phyloP scores from a whole-genome alignment of 64 coral and sea anemone species.

The Montipora capricornis region DNA sequence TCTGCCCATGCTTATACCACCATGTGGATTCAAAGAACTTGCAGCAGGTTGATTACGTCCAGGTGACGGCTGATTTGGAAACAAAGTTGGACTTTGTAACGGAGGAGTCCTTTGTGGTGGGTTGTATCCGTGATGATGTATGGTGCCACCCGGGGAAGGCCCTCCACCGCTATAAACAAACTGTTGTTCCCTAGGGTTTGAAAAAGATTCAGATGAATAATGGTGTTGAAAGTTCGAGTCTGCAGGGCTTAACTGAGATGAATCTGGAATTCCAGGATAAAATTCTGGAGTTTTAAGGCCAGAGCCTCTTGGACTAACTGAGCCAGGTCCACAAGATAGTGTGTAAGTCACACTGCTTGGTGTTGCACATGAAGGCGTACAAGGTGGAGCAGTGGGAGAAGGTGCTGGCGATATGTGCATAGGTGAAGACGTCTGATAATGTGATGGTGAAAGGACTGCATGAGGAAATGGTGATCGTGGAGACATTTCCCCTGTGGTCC shows the following conservation, averaged over 20 bases:
- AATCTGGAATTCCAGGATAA: slow-evolving; percentile 73
- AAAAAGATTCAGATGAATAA: slow-evolving; percentile 28
- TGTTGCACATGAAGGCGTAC: slow-evolving; percentile 89
- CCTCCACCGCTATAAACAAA: slow-evolving; percentile 58
- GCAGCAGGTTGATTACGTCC: slow-evolving; percentile 66
- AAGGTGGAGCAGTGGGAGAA: slow-evolving; percentile 78
- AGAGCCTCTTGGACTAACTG: slow-evolving; percentile 32
- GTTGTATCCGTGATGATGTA: slow-evolving; percentile 91
- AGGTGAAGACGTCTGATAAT: slow-evolving; percentile 79
- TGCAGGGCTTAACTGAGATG: slow-evolving; percentile 76
- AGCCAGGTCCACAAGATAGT: slow-evolving; percentile 79
- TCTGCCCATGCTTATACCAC: slow-evolving; percentile 36
- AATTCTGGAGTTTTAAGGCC: slow-evolving; percentile 70
- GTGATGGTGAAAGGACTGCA: slow-evolving; percentile 87
- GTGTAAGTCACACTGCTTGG: slow-evolving; percentile 75
- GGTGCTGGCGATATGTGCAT: slow-evolving; percentile 71
- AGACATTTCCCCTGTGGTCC: slow-evolving; percentile 78
- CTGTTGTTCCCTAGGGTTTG: slow-evolving; percentile 31
- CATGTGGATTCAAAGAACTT: slow-evolving; percentile 68
- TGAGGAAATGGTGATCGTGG: slow-evolving; percentile 79
- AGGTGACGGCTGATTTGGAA: slow-evolving; percentile 83
- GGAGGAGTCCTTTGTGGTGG: slow-evolving; percentile 69
- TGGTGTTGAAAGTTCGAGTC: slow-evolving; percentile 26
- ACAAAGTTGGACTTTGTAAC: slow-evolving; percentile 73
- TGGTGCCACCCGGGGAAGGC: slow-evolving; percentile 73